Conservation (phyloP, 2,113 vertebrate species). For the Phrynosoma blainvillii region DNA sequence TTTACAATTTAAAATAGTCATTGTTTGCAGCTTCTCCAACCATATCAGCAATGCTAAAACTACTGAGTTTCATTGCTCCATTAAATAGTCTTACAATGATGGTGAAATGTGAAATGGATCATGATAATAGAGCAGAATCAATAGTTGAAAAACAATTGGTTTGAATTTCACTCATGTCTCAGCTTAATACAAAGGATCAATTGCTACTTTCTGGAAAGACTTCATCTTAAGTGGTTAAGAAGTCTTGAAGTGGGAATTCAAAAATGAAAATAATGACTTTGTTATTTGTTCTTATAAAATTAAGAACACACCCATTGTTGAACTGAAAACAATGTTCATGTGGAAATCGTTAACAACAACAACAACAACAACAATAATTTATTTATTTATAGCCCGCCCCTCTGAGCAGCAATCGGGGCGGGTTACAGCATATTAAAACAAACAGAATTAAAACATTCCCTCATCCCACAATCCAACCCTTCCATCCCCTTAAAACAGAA, state of each 20-base stretch:
- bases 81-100: constrained; percentile 22
- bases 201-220: constrained; percentile 10
- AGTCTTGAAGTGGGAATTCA: neutral
- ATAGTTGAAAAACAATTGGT: constrained; percentile 35
- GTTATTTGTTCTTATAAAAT: constrained; percentile 20
- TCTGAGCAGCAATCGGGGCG: no score
- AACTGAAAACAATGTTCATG: neutral
- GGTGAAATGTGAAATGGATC: neutral
- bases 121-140: constrained; percentile 17
- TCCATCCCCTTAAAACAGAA: no score
- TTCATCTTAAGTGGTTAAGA: neutral
- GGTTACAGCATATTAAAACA: no score
- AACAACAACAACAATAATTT: neutral
- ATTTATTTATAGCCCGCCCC: no score
- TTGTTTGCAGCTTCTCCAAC: constrained; percentile 33
- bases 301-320: neutral
- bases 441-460: no score
- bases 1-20: no score
- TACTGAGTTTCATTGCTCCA: constrained; percentile 35
- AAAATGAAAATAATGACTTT: constrained; percentile 13
- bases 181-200: constrained; percentile 43
- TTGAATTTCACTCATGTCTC: constrained; percentile 42
- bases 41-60: constrained; percentile 14
- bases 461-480: no score
- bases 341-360: neutral